Conservation (phyloP, 2,113 vertebrate genomes). For the Connochaetes taurinus region DNA sequence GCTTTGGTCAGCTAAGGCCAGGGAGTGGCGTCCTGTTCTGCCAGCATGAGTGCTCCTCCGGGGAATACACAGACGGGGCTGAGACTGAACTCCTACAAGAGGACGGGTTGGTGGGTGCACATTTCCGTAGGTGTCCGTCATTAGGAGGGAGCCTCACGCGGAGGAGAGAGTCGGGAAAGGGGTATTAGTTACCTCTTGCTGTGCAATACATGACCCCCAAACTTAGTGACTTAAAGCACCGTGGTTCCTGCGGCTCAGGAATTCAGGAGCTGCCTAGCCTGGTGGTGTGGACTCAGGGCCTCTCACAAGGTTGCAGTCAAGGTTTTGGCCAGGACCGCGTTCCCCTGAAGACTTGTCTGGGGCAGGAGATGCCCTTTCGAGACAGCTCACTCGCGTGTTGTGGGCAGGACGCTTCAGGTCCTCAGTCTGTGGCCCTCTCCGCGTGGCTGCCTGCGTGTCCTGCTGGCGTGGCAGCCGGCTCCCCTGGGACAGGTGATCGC, state of each 20-base stretch:
- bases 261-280: not conserved
- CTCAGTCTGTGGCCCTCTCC: not conserved
- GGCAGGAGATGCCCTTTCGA: not conserved
- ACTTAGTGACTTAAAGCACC: not conserved
- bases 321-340: not conserved
- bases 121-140: not conserved
- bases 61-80: not conserved
- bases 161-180: not conserved
- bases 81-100: not conserved
- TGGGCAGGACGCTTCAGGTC: not conserved
- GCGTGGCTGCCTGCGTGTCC: not conserved
- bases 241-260: not conserved
- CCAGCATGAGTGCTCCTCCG: not conserved
- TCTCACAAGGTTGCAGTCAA: not conserved
- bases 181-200: not conserved
- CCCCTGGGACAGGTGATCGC: not conserved
- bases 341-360: not conserved
- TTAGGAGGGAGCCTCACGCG: not conserved
- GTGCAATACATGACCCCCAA: not conserved
- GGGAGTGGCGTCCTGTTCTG: not conserved
- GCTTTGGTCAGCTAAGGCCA: not conserved
- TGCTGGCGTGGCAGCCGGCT: not conserved
- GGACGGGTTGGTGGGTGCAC: not conserved
- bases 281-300: not conserved
- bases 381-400: not conserved